Evolutionary conservation across 2,888 invertebrate genomes (phyloP).

Genomic region (Calliscelio sp.): DNA sequence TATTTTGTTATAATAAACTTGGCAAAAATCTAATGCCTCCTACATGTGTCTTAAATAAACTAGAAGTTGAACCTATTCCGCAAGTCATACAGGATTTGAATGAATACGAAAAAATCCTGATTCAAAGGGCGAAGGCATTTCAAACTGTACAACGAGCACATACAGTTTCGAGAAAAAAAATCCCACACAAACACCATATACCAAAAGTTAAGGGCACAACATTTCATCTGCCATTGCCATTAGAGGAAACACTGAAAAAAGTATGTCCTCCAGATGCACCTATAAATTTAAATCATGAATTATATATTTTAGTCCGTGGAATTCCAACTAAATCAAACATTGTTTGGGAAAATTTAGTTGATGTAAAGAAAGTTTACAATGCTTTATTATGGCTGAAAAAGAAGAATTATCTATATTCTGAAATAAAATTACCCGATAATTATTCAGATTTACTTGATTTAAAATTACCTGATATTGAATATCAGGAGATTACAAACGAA

Average conservation of each 20-base stretch:
- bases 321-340: too few species aligned
- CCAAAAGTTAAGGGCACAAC: constrained; percentile 75
- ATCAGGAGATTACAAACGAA: neutral
- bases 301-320: constrained; percentile 79
- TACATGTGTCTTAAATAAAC: constrained; percentile 76
- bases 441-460: constrained; percentile 50
- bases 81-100: too few species aligned
- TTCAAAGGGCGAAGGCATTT: too few species aligned
- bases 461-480: constrained; percentile 19
- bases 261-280: constrained; percentile 76
- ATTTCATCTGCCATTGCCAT: too few species aligned
- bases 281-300: constrained; percentile 78
- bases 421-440: constrained; percentile 75
- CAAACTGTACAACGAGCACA: constrained; percentile 76
- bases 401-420: too few species aligned
- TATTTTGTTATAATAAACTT: constrained; percentile 72
- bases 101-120: too few species aligned
- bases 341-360: too few species aligned
- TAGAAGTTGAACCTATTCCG: constrained; percentile 68
- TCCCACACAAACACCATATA: constrained; percentile 66
- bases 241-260: constrained; percentile 80
- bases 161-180: constrained; percentile 76
- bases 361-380: too few species aligned
- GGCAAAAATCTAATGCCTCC: constrained; percentile 74
- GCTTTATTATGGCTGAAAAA: too few species aligned